Conservation (phyloP, 2,888 invertebrate genomes). For the Brenthis daphne region DNA sequence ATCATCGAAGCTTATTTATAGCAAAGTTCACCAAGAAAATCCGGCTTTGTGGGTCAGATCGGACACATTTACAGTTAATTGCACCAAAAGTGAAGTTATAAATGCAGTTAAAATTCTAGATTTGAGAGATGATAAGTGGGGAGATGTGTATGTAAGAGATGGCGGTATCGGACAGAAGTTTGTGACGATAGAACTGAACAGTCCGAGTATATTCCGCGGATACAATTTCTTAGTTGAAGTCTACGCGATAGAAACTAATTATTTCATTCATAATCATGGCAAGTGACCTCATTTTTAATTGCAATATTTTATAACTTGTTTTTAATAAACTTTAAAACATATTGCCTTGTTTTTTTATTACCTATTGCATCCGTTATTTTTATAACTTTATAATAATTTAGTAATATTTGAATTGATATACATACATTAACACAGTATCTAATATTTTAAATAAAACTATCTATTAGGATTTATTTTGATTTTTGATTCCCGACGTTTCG, state of each 20-base stretch:
- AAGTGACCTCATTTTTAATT: slow-evolving; percentile 43
- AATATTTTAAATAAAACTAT: no score
- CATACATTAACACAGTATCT: no score
- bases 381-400: no score
- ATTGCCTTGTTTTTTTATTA: no score
- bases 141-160: slow-evolving; percentile 57
- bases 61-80: slow-evolving; percentile 60
- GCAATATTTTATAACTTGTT: neutral
- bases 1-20: slow-evolving; percentile 61
- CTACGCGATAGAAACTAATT: slow-evolving; percentile 56
- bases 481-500: no score
- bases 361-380: no score
- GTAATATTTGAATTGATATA: no score
- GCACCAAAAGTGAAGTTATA: slow-evolving; percentile 60
- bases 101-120: slow-evolving; percentile 64
- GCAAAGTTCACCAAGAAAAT: slow-evolving; percentile 64
- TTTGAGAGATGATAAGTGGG: slow-evolving; percentile 61
- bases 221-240: slow-evolving; percentile 69
- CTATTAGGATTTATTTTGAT: no score
- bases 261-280: slow-evolving; percentile 55
- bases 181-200: slow-evolving; percentile 62
- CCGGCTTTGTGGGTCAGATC: slow-evolving; percentile 65
- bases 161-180: slow-evolving; percentile 65
- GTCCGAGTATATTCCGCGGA: slow-evolving; percentile 62
- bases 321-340: no score